Percentiles rank a stretch among this genome's conserved stretches.
These are phyloP conservation scores for Pocillopora verrucosa DNA, from an alignment of 64 coral and sea anemone species.

Conservation along the genomic window DNA sequence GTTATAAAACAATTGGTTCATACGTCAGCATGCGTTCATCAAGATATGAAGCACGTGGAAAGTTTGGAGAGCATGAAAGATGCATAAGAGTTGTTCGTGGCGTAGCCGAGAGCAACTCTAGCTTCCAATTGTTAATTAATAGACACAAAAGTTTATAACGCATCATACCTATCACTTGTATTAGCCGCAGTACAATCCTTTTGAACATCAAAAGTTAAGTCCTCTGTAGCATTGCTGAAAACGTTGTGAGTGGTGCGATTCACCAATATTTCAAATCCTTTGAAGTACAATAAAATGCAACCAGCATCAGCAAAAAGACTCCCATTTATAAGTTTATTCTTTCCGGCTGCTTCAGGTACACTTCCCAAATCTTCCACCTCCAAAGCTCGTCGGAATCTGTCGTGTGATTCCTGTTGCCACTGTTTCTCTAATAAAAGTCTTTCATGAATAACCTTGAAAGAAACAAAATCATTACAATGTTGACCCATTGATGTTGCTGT, in stretches of 20 bases:
- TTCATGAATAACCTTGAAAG: slow-evolving; percentile 33
- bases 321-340: background rate
- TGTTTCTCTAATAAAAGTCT: slow-evolving; percentile 8
- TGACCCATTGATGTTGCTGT: background rate
- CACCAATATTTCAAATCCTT: background rate
- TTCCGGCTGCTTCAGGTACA: background rate
- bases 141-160: too few relatives aligned
- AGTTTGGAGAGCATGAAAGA: too few relatives aligned
- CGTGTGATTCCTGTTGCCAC: slow-evolving; percentile 38
- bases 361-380: background rate
- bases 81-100: too few relatives aligned
- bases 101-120: too few relatives aligned
- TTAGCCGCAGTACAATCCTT: background rate
- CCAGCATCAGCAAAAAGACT: slow-evolving; percentile 42
- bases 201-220: background rate
- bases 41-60: too few relatives aligned
- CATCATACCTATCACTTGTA: background rate
- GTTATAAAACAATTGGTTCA: too few relatives aligned
- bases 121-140: too few relatives aligned
- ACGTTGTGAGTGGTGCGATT: background rate
- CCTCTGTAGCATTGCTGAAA: background rate
- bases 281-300: slow-evolving; percentile 31
- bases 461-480: background rate
- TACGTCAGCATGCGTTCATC: too few relatives aligned
- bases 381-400: slow-evolving; percentile 46